These are phyloP conservation scores for Caiman crocodilus DNA, from an alignment of 2,797 vertebrate genomes.

Conservation along the genomic window DNA sequence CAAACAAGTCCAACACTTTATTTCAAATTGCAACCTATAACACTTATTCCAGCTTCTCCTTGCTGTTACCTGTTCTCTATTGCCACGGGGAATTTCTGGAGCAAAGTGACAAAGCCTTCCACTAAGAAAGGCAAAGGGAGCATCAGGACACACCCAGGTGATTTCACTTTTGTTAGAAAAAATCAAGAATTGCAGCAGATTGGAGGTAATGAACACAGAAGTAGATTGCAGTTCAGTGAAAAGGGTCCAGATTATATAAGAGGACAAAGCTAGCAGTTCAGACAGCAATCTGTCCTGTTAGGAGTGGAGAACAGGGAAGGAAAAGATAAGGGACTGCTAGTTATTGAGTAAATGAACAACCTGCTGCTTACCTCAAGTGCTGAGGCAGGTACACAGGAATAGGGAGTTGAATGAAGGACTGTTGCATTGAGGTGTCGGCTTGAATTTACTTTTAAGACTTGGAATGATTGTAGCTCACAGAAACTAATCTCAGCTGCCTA, in stretches of 20 bases:
- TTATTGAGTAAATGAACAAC: neutral
- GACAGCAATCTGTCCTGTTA: too few species aligned
- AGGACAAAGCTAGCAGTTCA: too few species aligned
- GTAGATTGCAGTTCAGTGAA: too few species aligned
- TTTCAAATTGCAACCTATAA: accelerated
- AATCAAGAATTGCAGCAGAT: too few species aligned
- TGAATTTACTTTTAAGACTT: neutral
- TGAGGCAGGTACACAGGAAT: neutral
- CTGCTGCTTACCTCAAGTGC: neutral
- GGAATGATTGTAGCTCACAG: too few species aligned
- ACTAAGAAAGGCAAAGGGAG: neutral
- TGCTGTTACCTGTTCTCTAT: neutral
- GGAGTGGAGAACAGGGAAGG: neutral
- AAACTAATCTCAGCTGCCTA: too few species aligned
- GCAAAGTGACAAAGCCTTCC: neutral
- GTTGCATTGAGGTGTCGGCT: neutral
- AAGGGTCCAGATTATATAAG: too few species aligned
- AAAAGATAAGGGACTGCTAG: too few species aligned
- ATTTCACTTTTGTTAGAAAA: too few species aligned
- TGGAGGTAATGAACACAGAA: too few species aligned
- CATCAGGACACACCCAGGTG: too few species aligned
- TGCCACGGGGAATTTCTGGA: neutral
- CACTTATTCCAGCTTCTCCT: accelerated
- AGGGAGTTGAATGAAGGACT: too few species aligned
- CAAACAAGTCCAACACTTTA: neutral